Evolutionary conservation across 1,140 invertebrate species (phyloP), one percentile per base, ranked within the genome.

Genomic region (Sitophilus oryzae): DNA sequence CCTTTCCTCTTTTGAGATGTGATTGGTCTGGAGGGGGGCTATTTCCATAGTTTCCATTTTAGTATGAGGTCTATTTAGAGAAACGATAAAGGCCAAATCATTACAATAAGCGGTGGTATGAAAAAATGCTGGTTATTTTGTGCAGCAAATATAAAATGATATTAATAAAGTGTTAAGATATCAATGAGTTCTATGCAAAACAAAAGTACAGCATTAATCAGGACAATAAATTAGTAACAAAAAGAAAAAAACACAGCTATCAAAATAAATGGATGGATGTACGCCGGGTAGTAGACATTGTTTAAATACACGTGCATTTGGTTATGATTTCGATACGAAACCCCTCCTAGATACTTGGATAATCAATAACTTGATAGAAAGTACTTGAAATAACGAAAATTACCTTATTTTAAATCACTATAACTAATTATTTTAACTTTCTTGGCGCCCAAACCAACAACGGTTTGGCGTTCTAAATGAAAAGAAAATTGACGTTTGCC

Each of bases 11-110:
- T 60, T 56, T 11, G 47, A 43, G 9, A 61, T 40, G 40, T 61
- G 60, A 36, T 61, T 60, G 16, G 42, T 23, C 21, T 44, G 25
- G n/a, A n/a, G n/a, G 30, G 58, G 40, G 8, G 60, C 40, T 15
- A 56, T 50, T 61, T 61, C 60, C 60, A 61, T 61, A 6, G 55
- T 61, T 20, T 61, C 59, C 59, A 61, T 61, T 45, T 22, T 45
- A 42, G 40, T 41, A 36, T 16, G 25, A 6, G 5, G 25, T 30
- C 25, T 30, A 30, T 23, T 53, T 35, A 37, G 35, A 16, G 41
- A 56, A 25, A 37, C 6, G 10, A 4, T 14, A 35, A 14, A 37
- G 35, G 11, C 40, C 16, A 41, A 41, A 19, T 3, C 9, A 18
- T 41, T 41, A 18, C 10, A 18, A 41, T 37, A 41, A 41, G 16